These are phyloP conservation scores for Zeuzera pyrina DNA, from an alignment of 2,888 invertebrate species.

Conservation along the genomic window DNA sequence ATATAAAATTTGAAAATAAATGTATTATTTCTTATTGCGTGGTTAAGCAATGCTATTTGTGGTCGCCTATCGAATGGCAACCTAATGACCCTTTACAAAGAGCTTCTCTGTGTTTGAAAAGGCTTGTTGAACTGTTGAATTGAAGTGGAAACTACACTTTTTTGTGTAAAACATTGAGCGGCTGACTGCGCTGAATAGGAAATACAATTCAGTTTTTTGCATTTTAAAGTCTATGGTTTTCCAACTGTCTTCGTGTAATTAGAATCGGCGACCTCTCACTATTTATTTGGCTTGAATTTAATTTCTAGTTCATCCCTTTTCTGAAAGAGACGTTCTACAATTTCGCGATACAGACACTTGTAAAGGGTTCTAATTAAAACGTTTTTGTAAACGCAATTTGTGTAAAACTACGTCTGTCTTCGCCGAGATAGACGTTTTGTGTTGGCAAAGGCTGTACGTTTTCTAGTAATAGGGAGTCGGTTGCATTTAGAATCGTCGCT, in stretches of 20 bases:
- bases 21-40: constrained; percentile 1
- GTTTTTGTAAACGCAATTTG: too few species aligned
- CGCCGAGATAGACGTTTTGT: too few species aligned
- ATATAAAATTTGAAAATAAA: constrained; percentile 6
- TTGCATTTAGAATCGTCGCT: too few species aligned
- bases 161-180: too few species aligned
- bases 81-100: not conserved
- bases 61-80: too few species aligned
- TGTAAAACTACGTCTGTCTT: too few species aligned
- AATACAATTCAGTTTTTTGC: not conserved
- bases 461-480: too few species aligned
- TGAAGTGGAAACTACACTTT: too few species aligned
- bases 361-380: constrained; percentile 4
- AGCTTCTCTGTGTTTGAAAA: not conserved
- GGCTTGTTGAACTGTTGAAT: too few species aligned
- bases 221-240: constrained; percentile 1
- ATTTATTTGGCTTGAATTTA: constrained; percentile 19
- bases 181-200: too few species aligned
- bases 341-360: constrained; percentile 1
- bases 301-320: constrained; percentile 17
- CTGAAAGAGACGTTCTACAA: constrained; percentile 3
- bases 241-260: constrained; percentile 11
- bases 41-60: constrained; percentile 1
- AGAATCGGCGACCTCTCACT: constrained; percentile 16
- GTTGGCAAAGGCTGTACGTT: too few species aligned